A percentile compares a stretch with the other conserved stretches of the same genome.
Evolutionary conservation across 37 sponge, comb jelly and placozoan species (phyloP).

Genomic region (Dysidea cf. avara): DNA sequence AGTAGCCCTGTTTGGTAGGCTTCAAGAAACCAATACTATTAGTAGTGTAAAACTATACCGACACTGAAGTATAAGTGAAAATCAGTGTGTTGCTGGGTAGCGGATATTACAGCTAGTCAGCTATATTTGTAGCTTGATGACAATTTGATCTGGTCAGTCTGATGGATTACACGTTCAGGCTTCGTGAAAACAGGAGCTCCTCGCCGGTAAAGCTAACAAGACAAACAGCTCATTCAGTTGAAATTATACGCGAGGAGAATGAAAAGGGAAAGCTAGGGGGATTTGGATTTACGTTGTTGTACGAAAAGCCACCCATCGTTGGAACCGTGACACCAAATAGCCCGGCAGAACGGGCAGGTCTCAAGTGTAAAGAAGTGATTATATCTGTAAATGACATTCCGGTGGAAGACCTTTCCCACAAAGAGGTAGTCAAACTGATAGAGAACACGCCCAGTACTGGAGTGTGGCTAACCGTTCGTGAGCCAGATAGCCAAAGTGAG

Average conservation of each 20-base stretch:
- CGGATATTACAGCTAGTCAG: too few relatives aligned
- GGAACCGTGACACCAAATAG: slow-evolving; percentile 67
- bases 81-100: too few relatives aligned
- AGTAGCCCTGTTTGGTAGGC: too few relatives aligned
- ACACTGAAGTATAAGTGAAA: too few relatives aligned
- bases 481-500: slow-evolving; percentile 18
- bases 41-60: too few relatives aligned
- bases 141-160: too few relatives aligned
- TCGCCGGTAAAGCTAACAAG: slow-evolving; percentile 1
- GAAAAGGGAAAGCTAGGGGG: slow-evolving; percentile 59
- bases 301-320: slow-evolving; percentile 60
- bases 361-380: slow-evolving; percentile 48
- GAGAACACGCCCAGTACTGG: slow-evolving; percentile 32
- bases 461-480: slow-evolving; percentile 74
- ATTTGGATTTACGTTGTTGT: slow-evolving; percentile 69
- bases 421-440: slow-evolving; percentile 51
- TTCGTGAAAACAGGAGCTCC: not conserved
- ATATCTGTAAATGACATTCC: slow-evolving; percentile 56
- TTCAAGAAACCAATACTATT: too few relatives aligned
- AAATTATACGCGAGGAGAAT: slow-evolving; percentile 51
- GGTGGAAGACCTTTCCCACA: slow-evolving; percentile 33
- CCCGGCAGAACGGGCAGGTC: slow-evolving; percentile 69
- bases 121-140: too few relatives aligned
- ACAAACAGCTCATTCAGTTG: slow-evolving; percentile 59
- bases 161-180: too few relatives aligned